Evolutionary conservation across 2,113 vertebrate genomes (phyloP), one percentile per base, ranked within the genome.

Genomic region (Salvelinus alpinus): DNA sequence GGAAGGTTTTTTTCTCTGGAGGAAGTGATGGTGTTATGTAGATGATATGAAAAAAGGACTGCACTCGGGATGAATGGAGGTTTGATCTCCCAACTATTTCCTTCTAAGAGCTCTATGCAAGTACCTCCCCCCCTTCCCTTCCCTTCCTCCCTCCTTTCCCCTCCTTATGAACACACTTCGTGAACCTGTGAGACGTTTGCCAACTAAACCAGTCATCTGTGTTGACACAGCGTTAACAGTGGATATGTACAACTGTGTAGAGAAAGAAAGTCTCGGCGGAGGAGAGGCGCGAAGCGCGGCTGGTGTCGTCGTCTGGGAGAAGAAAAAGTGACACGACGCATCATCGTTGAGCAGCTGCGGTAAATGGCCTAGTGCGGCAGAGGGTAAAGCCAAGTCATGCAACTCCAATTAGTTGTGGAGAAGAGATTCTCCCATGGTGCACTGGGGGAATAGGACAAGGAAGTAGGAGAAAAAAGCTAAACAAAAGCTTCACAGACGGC

Each of bases 131-230:
- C 64, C 12, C 64, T 13, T 12, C 65, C 12, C 64, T 13, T 12
- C 65, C 25, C 65, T 25, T 5, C 27, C 65, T 2, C 25, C 14
- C 65, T 7, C 29, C 16, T 31, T 16, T 20, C 14, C 14, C 16
- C 29, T 27, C 64, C 25, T 27, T 14, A 3, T 25, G 25, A 22
- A 24, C 64, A 6, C 65, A 67, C 14, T 13, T 13, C 4, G 9
- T 13, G 11, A 13, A 25, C 27, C 25, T n/a, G 29, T 7, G 31
- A 34, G 31, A n/a, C n/a, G n/a, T 8, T 20, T 34, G 31, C 66
- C 66, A 68, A 38, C 29, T 31, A 34, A 66, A 66, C 25, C 64
- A 66, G 64, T 66, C 27, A 66, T 66, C 64, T 27, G 64, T 66
- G 27, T 66, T 38, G 66, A 68, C 66, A 68, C 66, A 5, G 31